phyloP scores from a whole-genome alignment of 35 echinoderm and acorn worm species.

The Apostichopus californicus region DNA sequence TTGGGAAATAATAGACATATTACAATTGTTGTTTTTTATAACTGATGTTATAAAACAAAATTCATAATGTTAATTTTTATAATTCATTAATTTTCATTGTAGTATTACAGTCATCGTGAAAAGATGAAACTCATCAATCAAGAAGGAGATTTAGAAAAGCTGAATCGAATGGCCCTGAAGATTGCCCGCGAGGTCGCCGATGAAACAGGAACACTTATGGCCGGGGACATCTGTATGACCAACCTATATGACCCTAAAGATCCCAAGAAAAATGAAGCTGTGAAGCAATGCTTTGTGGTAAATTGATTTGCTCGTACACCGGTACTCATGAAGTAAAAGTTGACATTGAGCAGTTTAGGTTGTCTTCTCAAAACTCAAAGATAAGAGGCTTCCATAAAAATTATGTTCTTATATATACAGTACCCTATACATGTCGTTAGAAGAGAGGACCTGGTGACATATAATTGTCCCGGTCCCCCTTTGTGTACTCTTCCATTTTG shows the following conservation, averaged over 20 bases:
- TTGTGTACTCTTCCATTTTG: not conserved
- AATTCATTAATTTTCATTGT: not conserved
- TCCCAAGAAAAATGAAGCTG: conserved; percentile 28
- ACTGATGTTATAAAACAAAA: not conserved
- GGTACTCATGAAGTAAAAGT: no score
- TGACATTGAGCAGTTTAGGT: no score
- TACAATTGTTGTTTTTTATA: no score
- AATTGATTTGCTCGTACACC: not conserved
- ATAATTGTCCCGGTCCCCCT: no score
- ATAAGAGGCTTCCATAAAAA: no score
- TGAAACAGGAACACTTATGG: conserved; percentile 81
- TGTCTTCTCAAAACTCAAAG: no score
- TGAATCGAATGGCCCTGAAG: conserved; percentile 75
- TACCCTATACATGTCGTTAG: no score
- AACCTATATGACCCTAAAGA: conserved; percentile 64
- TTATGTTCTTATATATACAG: no score
- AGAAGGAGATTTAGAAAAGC: conserved; percentile 56
- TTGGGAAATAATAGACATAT: no score
- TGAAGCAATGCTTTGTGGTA: conserved; percentile 59
- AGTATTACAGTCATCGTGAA: conserved; percentile 86
- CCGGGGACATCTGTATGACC: conserved; percentile 75
- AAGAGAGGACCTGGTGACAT: no score
- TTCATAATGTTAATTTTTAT: not conserved
- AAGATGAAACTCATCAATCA: conserved; percentile 68
- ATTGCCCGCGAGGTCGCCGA: conserved; percentile 87